A percentile compares a stretch with the other conserved stretches of the same genome.
These are phyloP conservation scores for Toxotes lorentzi DNA, from an alignment of 2,797 vertebrate species.

Conservation along the genomic window DNA sequence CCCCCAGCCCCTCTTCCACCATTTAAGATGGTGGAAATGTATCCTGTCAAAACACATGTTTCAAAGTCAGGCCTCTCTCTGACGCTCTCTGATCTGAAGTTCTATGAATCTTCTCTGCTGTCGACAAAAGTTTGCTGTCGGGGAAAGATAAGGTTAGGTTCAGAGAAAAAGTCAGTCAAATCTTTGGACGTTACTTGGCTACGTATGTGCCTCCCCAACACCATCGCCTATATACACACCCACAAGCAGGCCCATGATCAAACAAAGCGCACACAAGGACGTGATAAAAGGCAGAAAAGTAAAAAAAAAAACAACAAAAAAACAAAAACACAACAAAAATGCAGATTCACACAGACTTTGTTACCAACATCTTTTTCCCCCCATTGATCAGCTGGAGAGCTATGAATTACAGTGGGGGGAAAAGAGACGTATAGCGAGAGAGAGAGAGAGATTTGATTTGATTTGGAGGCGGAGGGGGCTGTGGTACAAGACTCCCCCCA, in stretches of 20 bases:
- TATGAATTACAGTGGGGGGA: conserved; percentile 26
- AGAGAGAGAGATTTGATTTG: conserved; percentile 51
- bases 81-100: conserved; percentile 79
- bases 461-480: conserved; percentile 58
- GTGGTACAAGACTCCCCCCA: conserved; percentile 27
- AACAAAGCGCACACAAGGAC: conserved; percentile 51
- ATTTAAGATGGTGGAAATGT: conserved; percentile 64
- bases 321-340: conserved; percentile 39
- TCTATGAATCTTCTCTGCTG: conserved; percentile 69
- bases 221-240: conserved; percentile 27
- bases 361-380: conserved; percentile 30
- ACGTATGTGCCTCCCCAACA: conserved; percentile 35
- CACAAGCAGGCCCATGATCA: conserved; percentile 50
- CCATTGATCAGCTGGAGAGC: conserved; percentile 45
- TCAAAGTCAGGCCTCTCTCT: conserved; percentile 75
- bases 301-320: conserved; percentile 21
- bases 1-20: conserved; percentile 40
- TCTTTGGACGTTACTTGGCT: conserved; percentile 52
- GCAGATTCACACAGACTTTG: conserved; percentile 40
- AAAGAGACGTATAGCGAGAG: conserved; percentile 25
- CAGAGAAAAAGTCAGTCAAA: conserved; percentile 66
- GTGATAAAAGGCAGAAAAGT: conserved; percentile 57
- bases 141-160: conserved; percentile 76
- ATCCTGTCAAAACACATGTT: conserved; percentile 78
- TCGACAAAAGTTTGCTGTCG: conserved; percentile 78